Evolutionary conservation across 2,888 invertebrate species (phyloP), one percentile per base, ranked within the genome.

Genomic region (Sarcophaga subvicina): DNA sequence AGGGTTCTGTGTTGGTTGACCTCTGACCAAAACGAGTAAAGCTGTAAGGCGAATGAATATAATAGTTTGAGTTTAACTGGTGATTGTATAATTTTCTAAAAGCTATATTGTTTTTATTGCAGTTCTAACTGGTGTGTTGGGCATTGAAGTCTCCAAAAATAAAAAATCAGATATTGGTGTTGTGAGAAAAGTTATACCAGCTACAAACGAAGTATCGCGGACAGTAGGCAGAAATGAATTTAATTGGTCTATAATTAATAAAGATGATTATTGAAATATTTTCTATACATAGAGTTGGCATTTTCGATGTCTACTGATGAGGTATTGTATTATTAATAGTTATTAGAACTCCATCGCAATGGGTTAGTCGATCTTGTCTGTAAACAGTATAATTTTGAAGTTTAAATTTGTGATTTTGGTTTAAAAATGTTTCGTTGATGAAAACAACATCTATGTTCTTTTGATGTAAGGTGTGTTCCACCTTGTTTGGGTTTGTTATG

Each of bases 341-440:
- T 25, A 75, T 75, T 2, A 27, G 27, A 14, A 75, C 75, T 20
- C 37, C 37, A 8, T 0, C 37, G 37, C 37, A 8, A 37, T 37
- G 37, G 2, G 8, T 37, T 37, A 2, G 37, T 37, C 37, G 37
- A 37, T 37, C 37, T 37, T 37, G 37, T 37, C 37, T 37, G 37
- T 37, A 37, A 37, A 37, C 10, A 37, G 10, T 2, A 37, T 37
- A 37, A 37, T 37, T 37, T 2, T 37, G 37, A 37, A 75, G 8
- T 49, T 25, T 63, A 22, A 75, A 47, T 27, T 75, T 75, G 63
- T 75, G 64, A 11, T 45, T 64, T 4, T 17, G 49, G 11, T 75
- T 75, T 47, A 75, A 75, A 49, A 75, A 75, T 14, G 64, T 75
- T 75, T 75, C 47, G 54, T 75, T 75, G 22, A 75, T 63, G 45